Evolutionary conservation across 92 coral and sea anemone species (phyloP).

Genomic region (Chrysogorgia sp.): DNA sequence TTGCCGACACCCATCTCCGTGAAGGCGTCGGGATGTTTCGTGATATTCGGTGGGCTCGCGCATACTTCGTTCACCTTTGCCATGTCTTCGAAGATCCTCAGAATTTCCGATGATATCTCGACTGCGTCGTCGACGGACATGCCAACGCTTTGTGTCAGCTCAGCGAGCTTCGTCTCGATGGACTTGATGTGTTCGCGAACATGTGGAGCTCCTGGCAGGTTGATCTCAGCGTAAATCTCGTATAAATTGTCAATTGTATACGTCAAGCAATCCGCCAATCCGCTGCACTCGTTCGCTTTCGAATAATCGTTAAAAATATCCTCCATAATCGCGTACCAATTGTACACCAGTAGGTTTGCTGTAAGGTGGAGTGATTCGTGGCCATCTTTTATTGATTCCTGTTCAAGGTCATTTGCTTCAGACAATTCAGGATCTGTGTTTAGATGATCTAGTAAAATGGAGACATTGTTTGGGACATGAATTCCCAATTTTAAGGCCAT

Average conservation of each 20-base stretch:
- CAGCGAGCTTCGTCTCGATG: constrained; percentile 37
- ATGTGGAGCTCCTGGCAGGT: constrained; percentile 53
- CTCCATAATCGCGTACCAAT: constrained; percentile 79
- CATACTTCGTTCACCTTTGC: constrained; percentile 57
- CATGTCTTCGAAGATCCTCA: constrained; percentile 51
- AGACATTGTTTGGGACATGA: constrained; percentile 53
- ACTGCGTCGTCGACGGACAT: constrained; percentile 51
- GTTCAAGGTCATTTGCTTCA: constrained; percentile 14
- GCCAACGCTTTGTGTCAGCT: constrained; percentile 44
- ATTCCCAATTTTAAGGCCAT: constrained; percentile 52
- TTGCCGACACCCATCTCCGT: constrained; percentile 62
- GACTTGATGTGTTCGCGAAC: constrained; percentile 32
- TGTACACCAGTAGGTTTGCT: constrained; percentile 46
- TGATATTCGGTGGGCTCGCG: constrained; percentile 74
- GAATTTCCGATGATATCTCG: constrained; percentile 46
- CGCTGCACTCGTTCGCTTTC: constrained; percentile 54
- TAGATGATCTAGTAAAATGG: constrained; percentile 28
- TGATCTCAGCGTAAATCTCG: constrained; percentile 63
- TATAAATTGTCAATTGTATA: constrained; percentile 54
- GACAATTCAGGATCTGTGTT: constrained; percentile 45
- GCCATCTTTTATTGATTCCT: constrained; percentile 29
- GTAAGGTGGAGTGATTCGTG: constrained; percentile 46
- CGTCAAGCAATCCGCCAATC: constrained; percentile 70
- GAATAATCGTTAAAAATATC: constrained; percentile 54
- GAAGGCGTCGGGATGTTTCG: constrained; percentile 66